Evolutionary conservation across 1,140 invertebrate genomes (phyloP).

Genomic region (Tetraneura akinire): DNA sequence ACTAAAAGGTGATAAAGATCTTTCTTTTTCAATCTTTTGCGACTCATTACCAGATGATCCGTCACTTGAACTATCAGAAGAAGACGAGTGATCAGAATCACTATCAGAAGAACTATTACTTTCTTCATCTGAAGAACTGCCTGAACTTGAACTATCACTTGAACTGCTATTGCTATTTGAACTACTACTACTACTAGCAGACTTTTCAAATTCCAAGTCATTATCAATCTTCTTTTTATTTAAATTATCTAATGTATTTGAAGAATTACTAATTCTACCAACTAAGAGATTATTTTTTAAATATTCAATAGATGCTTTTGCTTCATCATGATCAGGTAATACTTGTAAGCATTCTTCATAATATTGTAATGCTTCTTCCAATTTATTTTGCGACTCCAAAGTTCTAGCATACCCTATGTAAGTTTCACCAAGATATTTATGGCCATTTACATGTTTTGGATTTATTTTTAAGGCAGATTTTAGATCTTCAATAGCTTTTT

Average conservation of each 20-base stretch:
- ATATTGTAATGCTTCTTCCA: constrained; percentile 79
- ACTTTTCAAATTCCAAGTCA: constrained; percentile 32
- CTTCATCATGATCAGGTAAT: constrained; percentile 81
- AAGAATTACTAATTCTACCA: not conserved
- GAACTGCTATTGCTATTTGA: constrained; percentile 30
- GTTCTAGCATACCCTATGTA: constrained; percentile 80
- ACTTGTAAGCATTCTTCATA: constrained; percentile 80
- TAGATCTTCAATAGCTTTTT: constrained; percentile 92
- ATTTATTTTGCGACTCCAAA: constrained; percentile 69
- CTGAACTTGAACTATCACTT: constrained; percentile 43
- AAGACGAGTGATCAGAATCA: constrained; percentile 41
- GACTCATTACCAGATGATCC: constrained; percentile 44
- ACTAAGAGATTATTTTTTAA: constrained; percentile 9
- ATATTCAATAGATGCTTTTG: constrained; percentile 56
- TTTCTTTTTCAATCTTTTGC: constrained; percentile 59
- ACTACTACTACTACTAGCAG: constrained; percentile 38
- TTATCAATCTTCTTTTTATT: constrained; percentile 16
- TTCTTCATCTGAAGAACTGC: constrained; percentile 34
- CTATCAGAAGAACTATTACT: constrained; percentile 47
- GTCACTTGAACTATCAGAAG: constrained; percentile 47
- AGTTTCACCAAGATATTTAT: constrained; percentile 92
- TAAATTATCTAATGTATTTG: not conserved
- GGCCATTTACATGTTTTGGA: constrained; percentile 87
- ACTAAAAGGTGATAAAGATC: constrained; percentile 75
- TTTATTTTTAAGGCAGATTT: constrained; percentile 86